Evolutionary conservation across 2,888 invertebrate genomes (phyloP).

Genomic region (Erebia aethiops): DNA sequence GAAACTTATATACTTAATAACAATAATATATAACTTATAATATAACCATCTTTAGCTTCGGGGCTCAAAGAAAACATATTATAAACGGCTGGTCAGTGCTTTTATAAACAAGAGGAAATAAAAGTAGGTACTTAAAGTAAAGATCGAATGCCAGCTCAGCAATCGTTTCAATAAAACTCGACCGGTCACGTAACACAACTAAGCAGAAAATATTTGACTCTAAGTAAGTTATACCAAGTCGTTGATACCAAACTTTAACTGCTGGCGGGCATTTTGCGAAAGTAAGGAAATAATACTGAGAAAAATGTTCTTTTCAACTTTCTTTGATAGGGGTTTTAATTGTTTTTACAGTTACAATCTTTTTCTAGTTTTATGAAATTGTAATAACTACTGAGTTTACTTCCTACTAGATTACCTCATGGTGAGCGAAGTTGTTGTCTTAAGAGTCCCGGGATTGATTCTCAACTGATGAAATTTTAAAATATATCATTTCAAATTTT

Average conservation of each 20-base stretch:
- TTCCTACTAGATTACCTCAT: not conserved
- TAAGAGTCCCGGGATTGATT: too few relatives aligned
- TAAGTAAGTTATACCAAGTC: not conserved
- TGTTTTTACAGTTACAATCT: not conserved
- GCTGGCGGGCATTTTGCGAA: not conserved
- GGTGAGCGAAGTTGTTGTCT: too few relatives aligned
- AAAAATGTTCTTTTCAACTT: not conserved
- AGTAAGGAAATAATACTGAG: not conserved
- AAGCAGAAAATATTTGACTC: constrained; percentile 11
- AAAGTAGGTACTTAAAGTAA: not conserved
- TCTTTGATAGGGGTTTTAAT: not conserved
- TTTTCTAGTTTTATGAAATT: not conserved
- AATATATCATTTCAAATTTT: too few relatives aligned
- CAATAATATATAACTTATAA: too few relatives aligned
- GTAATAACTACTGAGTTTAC: too few relatives aligned
- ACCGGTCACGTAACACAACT: constrained; percentile 1
- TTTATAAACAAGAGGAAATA: not conserved
- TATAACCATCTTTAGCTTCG: too few relatives aligned
- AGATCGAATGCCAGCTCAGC: not conserved
- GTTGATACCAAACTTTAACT: not conserved
- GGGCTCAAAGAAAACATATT: too few relatives aligned
- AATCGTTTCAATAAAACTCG: not conserved
- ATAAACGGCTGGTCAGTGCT: too few relatives aligned
- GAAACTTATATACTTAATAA: too few relatives aligned
- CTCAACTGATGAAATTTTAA: too few relatives aligned